A percentile compares a stretch with the other conserved stretches of the same genome.
These are phyloP conservation scores for Marmota flaviventris DNA, from an alignment of 2,113 vertebrate genomes.

Conservation along the genomic window DNA sequence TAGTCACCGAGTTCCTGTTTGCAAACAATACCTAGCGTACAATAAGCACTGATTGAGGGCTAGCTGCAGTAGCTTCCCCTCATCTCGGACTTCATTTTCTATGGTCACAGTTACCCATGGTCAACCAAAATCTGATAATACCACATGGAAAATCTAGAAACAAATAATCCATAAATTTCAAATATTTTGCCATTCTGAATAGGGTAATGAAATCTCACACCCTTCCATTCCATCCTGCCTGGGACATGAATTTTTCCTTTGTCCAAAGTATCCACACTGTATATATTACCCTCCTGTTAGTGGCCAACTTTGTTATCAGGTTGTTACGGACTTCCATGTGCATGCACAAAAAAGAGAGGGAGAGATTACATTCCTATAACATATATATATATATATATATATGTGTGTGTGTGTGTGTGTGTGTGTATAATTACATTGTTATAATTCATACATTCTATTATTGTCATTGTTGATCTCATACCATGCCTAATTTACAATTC, in stretches of 20 bases:
- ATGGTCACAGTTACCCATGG: not conserved
- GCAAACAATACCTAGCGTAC: not conserved
- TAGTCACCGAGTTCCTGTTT: not conserved
- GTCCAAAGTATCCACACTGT: not conserved
- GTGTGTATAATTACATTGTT: too few relatives aligned
- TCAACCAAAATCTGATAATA: not conserved
- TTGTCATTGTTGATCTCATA: not conserved
- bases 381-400: too few relatives aligned
- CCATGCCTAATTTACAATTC: not conserved
- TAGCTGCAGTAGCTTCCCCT: too few relatives aligned
- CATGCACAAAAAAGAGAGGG: not conserved
- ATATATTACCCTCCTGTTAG: too few relatives aligned
- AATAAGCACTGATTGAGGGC: rapidly evolving
- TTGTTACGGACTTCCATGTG: too few relatives aligned
- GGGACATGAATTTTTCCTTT: not conserved
- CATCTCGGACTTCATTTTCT: not conserved
- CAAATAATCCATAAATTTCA: not conserved
- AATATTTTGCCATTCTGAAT: not conserved
- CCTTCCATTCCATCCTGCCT: not conserved
- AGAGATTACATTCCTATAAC: too few relatives aligned
- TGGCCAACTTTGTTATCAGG: not conserved
- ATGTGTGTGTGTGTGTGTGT: too few relatives aligned
- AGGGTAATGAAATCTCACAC: not conserved
- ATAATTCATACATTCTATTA: not conserved
- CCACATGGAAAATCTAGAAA: not conserved